phyloP scores from a whole-genome alignment of 2,888 invertebrate species.

The Colletes collaris region DNA sequence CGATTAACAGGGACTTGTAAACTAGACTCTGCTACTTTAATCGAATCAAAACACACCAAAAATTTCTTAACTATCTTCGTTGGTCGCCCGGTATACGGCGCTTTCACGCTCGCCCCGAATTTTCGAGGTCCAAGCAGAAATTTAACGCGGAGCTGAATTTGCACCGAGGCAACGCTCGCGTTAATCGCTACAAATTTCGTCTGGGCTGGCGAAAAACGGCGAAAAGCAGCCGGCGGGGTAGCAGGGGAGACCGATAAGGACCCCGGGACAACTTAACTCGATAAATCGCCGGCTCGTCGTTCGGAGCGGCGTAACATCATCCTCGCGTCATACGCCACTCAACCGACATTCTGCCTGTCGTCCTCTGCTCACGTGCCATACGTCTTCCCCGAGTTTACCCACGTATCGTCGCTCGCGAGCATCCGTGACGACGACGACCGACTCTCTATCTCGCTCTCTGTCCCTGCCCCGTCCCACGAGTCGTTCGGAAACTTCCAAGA shows the following conservation, averaged over 20 bases:
- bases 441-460: too few relatives aligned
- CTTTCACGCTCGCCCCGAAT: not conserved
- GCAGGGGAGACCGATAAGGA: constrained; percentile 31
- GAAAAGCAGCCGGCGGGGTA: not conserved
- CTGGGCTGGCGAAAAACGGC: not conserved
- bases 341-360: constrained; percentile 67
- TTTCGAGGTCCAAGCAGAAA: not conserved
- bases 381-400: constrained; percentile 70
- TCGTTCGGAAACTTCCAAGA: constrained; percentile 28
- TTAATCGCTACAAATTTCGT: constrained; percentile 15
- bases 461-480: not conserved
- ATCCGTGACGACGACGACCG: constrained; percentile 13
- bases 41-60: too few relatives aligned
- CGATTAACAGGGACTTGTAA: too few relatives aligned
- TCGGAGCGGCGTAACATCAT: constrained; percentile 73
- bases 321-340: constrained; percentile 71
- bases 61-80: too few relatives aligned
- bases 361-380: constrained; percentile 68
- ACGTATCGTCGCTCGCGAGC: constrained; percentile 43
- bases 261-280: constrained; percentile 62
- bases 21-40: too few relatives aligned
- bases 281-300: constrained; percentile 75
- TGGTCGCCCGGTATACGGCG: too few relatives aligned
- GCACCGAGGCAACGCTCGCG: not conserved
- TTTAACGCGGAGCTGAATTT: not conserved